phyloP scores from a whole-genome alignment of 2,113 vertebrate genomes.

The Stercorarius parasiticus region DNA sequence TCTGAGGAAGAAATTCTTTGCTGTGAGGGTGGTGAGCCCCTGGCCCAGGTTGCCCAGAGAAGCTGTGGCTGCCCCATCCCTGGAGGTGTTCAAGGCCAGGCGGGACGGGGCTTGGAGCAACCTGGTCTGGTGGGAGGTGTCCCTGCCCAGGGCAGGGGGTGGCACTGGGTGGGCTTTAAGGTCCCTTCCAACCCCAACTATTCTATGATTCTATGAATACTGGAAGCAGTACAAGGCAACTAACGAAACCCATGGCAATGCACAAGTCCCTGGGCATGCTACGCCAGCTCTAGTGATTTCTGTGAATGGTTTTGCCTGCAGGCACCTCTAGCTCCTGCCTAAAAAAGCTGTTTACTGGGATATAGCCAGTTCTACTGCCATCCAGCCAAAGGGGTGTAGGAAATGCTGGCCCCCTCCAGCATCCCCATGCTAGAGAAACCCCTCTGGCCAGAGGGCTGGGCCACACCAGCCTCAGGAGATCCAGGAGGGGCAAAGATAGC shows the following conservation, averaged over 20 bases:
- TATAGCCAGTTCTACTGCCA: not conserved
- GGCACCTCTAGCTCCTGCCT: not conserved
- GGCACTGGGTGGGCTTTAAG: not conserved
- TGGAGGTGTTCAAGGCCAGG: not conserved
- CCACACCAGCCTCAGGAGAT: not conserved
- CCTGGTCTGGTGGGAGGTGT: not conserved
- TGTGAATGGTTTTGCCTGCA: not conserved
- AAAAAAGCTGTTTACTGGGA: not conserved
- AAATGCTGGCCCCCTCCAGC: not conserved
- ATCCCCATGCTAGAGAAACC: not conserved
- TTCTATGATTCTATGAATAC: not conserved
- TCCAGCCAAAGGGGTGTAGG: not conserved
- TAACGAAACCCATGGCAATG: not conserved
- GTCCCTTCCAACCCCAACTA: not conserved
- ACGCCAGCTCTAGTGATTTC: not conserved
- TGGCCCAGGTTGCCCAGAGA: not conserved
- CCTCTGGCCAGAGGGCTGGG: not conserved
- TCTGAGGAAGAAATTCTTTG: not conserved
- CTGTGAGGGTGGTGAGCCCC: not conserved
- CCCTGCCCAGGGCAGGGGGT: not conserved
- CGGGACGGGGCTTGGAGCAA: not conserved
- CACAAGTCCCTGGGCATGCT: not conserved
- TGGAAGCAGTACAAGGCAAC: not conserved
- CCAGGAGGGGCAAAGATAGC: not conserved
- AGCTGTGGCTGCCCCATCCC: not conserved